These are phyloP conservation scores for Clarias gariepinus DNA, from an alignment of 2,113 vertebrate species.

Conservation along the genomic window DNA sequence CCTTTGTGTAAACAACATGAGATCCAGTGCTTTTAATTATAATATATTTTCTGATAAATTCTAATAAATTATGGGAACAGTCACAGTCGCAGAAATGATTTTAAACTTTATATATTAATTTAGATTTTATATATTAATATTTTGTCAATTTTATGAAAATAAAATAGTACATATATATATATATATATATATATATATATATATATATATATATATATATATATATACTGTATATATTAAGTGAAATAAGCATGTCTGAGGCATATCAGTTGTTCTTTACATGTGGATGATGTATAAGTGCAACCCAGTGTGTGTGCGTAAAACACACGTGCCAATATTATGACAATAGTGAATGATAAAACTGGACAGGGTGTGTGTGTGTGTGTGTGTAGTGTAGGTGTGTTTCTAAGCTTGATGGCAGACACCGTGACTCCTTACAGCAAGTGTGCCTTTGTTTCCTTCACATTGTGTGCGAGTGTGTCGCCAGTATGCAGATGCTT, in stretches of 20 bases:
- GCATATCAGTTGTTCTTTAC: background rate
- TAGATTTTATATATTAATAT: too few relatives aligned
- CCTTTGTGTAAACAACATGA: too few relatives aligned
- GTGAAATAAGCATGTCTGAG: background rate
- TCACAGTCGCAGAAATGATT: too few relatives aligned
- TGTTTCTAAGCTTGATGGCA: slow-evolving; percentile 20
- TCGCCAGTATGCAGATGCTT: slow-evolving; percentile 41
- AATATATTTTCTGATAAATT: background rate
- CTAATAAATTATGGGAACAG: slow-evolving; percentile 1
- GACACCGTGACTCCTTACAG: slow-evolving; percentile 31
- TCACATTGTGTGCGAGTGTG: slow-evolving; percentile 37
- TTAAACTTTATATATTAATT: too few relatives aligned
- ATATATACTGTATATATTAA: too few relatives aligned
- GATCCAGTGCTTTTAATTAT: background rate
- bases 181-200: too few relatives aligned
- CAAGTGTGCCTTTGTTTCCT: slow-evolving; percentile 36
- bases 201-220: too few relatives aligned
- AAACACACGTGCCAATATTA: background rate
- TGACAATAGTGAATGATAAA: background rate
- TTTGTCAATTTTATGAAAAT: too few relatives aligned
- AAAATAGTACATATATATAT: too few relatives aligned
- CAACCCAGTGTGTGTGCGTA: background rate
- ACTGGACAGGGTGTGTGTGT: background rate
- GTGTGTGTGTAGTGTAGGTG: slow-evolving; percentile 43
- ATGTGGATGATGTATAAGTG: background rate